These are phyloP conservation scores for Hemiscyllium ocellatum DNA, from an alignment of 2,113 vertebrate species.

Conservation along the genomic window DNA sequence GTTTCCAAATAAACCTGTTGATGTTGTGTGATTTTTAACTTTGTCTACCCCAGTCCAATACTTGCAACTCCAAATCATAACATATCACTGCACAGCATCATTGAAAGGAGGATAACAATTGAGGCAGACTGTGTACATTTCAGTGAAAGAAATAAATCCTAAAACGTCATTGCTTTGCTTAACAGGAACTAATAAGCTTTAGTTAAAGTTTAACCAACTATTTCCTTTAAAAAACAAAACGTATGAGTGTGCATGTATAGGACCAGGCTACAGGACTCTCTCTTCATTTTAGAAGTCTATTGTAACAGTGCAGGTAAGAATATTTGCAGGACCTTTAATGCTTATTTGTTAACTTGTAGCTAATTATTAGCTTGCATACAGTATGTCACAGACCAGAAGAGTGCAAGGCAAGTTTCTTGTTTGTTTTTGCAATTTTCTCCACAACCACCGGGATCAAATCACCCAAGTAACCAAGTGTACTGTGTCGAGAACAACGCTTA, in stretches of 20 bases:
- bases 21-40: too few relatives aligned
- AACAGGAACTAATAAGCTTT: neutral
- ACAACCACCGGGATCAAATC: neutral
- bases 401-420: neutral
- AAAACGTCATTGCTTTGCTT: neutral
- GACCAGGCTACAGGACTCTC: too few relatives aligned
- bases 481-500: neutral
- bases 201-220: neutral
- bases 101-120: neutral
- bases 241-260: neutral
- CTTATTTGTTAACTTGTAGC: neutral
- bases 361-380: neutral
- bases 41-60: too few relatives aligned
- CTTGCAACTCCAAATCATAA: too few relatives aligned
- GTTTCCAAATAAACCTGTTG: too few relatives aligned
- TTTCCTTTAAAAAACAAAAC: neutral
- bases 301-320: neutral
- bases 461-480: neutral
- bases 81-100: neutral
- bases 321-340: neutral
- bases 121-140: neutral
- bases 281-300: neutral
- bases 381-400: neutral
- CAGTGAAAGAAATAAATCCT: neutral
- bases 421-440: neutral